Conservation (phyloP, 2,797 vertebrate species). For the Sternotherus odoratus region DNA sequence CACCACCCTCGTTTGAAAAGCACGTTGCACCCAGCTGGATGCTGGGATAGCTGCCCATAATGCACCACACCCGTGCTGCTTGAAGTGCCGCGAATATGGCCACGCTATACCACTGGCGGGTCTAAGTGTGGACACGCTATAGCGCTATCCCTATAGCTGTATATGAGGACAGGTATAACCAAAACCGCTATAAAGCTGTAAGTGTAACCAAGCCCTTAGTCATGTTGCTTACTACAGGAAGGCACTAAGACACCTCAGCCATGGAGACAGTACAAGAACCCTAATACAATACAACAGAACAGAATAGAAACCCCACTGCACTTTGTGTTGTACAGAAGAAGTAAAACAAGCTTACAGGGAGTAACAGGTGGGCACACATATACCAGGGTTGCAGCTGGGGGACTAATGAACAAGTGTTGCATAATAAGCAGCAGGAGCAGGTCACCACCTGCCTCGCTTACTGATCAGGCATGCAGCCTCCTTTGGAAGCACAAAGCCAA, state of each 20-base stretch:
- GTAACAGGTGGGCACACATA: fast-evolving
- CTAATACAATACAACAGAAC: neutral
- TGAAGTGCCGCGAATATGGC: no score
- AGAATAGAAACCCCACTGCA: fast-evolving
- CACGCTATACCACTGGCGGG: no score
- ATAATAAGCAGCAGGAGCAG: neutral
- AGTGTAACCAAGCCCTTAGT: no score
- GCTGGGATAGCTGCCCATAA: no score
- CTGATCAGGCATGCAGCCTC: fast-evolving
- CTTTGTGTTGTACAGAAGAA: neutral
- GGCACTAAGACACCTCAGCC: neutral
- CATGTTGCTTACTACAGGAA: neutral
- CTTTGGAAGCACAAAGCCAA: neutral
- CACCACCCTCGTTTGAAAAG: no score
- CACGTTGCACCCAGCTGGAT: no score
- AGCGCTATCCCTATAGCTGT: no score
- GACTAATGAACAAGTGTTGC: neutral
- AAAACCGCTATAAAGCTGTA: no score
- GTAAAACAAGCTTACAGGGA: neutral
- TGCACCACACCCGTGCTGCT: no score
- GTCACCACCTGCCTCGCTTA: neutral
- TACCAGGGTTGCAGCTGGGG: fast-evolving
- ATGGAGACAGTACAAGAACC: neutral
- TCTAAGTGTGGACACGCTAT: no score
- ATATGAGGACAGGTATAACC: no score